A percentile compares a stretch with the other conserved stretches of the same genome.
phyloP scores from a whole-genome alignment of 2,797 vertebrate species.

The Buphagus erythrorhynchus region DNA sequence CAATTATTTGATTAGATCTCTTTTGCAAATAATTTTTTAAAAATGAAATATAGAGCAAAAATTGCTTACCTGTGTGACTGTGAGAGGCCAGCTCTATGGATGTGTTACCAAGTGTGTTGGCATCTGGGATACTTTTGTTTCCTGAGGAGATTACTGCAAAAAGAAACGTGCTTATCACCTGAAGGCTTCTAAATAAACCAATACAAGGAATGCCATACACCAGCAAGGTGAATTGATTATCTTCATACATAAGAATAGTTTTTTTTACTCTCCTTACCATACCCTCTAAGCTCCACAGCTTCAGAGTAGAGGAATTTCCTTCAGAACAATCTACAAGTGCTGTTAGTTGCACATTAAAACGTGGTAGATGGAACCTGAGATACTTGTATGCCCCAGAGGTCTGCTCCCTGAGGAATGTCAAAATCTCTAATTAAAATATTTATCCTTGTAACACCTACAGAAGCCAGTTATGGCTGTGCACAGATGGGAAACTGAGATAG shows the following conservation, averaged over 20 bases:
- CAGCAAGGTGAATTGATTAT: neutral
- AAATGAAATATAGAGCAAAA: neutral
- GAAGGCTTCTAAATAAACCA: neutral
- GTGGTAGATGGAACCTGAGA: neutral
- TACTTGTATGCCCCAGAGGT: neutral
- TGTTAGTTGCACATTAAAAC: neutral
- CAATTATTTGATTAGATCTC: neutral
- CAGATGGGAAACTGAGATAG: neutral
- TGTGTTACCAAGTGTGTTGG: neutral
- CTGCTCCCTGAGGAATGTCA: neutral
- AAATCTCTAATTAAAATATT: neutral
- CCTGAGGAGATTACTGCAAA: neutral
- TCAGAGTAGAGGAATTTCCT: neutral
- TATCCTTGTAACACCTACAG: neutral
- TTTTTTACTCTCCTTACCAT: neutral
- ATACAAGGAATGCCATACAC: neutral
- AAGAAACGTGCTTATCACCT: neutral
- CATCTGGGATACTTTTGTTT: neutral
- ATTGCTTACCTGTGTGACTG: neutral
- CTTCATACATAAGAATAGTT: neutral
- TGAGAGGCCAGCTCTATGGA: neutral
- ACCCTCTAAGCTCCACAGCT: neutral
- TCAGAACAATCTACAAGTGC: neutral
- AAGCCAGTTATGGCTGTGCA: neutral
- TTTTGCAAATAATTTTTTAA: neutral